These are phyloP conservation scores for Drosophila albomicans DNA, from an alignment of 1,140 invertebrate genomes.

Conservation along the genomic window DNA sequence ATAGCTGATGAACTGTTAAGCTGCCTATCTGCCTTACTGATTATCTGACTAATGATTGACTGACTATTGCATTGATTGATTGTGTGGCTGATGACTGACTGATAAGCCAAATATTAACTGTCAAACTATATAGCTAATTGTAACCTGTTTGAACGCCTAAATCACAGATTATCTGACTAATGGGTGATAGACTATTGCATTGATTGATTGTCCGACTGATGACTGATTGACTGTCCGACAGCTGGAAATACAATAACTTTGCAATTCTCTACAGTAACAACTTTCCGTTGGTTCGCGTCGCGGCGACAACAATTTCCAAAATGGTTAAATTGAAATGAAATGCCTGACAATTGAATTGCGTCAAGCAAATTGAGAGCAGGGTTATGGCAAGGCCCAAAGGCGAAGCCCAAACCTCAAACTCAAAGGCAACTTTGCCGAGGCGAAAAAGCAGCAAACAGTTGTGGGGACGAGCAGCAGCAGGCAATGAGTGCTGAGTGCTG, in stretches of 20 bases:
- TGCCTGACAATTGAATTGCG: slow-evolving; percentile 78
- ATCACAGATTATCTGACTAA: too few relatives aligned
- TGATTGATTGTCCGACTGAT: too few relatives aligned
- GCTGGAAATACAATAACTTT: slow-evolving; percentile 61
- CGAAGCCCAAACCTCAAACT: background rate
- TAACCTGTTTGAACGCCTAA: too few relatives aligned
- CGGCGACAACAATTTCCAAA: slow-evolving; percentile 63
- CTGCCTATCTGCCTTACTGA: too few relatives aligned
- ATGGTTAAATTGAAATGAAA: slow-evolving; percentile 83
- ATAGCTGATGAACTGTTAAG: too few relatives aligned
- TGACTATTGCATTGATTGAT: too few relatives aligned
- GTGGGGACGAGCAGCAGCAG: background rate
- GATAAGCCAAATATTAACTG: too few relatives aligned
- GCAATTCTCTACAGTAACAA: background rate
- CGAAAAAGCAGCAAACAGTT: slow-evolving; percentile 6
- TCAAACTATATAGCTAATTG: too few relatives aligned
- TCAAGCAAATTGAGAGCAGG: slow-evolving; percentile 59
- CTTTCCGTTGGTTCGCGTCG: slow-evolving; percentile 27
- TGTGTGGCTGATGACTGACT: too few relatives aligned
- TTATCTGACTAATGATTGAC: too few relatives aligned
- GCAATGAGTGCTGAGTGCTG: background rate
- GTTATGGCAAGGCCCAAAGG: slow-evolving; percentile 17
- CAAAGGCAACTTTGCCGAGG: slow-evolving; percentile 5
- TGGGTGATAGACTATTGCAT: too few relatives aligned
- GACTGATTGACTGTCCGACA: background rate